A percentile compares a stretch with the other conserved stretches of the same genome.
These are phyloP conservation scores for Ophthalmolycus amberensis DNA, from an alignment of 2,113 vertebrate genomes.

Conservation along the genomic window DNA sequence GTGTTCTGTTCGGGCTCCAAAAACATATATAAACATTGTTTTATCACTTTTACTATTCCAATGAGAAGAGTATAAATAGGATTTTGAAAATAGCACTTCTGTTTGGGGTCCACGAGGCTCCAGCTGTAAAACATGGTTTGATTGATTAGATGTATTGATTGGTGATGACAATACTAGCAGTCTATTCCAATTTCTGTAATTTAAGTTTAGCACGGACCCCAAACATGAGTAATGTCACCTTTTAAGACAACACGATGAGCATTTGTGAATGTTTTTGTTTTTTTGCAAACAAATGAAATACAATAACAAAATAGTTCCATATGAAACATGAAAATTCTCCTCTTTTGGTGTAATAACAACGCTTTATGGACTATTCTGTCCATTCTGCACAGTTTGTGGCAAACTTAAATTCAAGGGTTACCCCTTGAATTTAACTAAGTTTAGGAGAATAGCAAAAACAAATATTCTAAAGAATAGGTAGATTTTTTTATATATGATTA, in stretches of 20 bases:
- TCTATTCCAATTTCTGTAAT: background rate
- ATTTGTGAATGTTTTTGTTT: background rate
- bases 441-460: background rate
- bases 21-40: background rate
- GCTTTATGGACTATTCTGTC: background rate
- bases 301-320: background rate
- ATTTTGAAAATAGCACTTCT: background rate
- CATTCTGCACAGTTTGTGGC: background rate
- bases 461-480: background rate
- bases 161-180: background rate
- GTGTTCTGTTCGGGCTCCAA: conserved; percentile 14
- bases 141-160: background rate
- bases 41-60: background rate
- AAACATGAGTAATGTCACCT: background rate
- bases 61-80: background rate
- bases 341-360: background rate
- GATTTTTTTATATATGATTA: background rate
- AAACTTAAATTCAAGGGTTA: background rate
- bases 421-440: background rate
- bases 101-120: background rate
- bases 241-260: background rate
- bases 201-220: background rate
- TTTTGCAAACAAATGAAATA: background rate
- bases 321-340: background rate
- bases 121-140: background rate